Evolutionary conservation across 2,888 invertebrate species (phyloP).

Genomic region (Pachliopta kotzebuea): DNA sequence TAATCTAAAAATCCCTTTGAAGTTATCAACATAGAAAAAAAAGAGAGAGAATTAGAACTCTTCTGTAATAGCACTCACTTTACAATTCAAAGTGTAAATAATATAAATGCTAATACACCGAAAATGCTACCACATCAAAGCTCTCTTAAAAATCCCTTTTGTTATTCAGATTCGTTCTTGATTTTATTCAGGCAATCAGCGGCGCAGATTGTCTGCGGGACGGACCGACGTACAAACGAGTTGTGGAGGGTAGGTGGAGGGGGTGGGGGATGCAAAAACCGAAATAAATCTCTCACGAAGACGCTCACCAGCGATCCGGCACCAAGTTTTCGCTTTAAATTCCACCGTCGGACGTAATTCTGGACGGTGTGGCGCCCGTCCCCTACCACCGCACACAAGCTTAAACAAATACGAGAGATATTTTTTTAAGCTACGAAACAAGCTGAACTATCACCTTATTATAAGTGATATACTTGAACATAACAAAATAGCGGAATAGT

Average conservation of each 20-base stretch:
- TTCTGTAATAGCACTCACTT: not conserved
- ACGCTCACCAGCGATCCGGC: constrained; percentile 46
- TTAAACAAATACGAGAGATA: too few relatives aligned
- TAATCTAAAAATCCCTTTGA: too few relatives aligned
- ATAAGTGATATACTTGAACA: too few relatives aligned
- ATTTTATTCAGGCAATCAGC: constrained; percentile 56
- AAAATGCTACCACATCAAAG: constrained; percentile 26
- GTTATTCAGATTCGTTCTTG: constrained; percentile 39
- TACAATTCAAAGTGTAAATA: constrained; percentile 13
- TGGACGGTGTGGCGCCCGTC: constrained; percentile 30
- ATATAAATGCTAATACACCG: constrained; percentile 26
- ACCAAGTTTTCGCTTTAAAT: constrained; percentile 58
- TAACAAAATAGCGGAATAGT: too few relatives aligned
- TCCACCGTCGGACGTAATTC: constrained; percentile 51
- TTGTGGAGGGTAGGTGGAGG: too few relatives aligned
- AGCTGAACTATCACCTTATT: too few relatives aligned
- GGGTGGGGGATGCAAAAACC: constrained; percentile 59
- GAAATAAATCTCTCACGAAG: constrained; percentile 66
- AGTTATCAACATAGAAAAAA: too few relatives aligned
- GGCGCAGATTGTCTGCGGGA: constrained; percentile 40
- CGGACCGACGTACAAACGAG: constrained; percentile 46
- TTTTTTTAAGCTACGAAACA: too few relatives aligned
- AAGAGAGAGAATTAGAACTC: not conserved
- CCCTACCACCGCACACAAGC: constrained; percentile 21
- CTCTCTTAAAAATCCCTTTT: constrained; percentile 26